Base-by-base conservation (phyloP, 1,140 invertebrate genomes). In the Metaphire vulgaris region DNA sequence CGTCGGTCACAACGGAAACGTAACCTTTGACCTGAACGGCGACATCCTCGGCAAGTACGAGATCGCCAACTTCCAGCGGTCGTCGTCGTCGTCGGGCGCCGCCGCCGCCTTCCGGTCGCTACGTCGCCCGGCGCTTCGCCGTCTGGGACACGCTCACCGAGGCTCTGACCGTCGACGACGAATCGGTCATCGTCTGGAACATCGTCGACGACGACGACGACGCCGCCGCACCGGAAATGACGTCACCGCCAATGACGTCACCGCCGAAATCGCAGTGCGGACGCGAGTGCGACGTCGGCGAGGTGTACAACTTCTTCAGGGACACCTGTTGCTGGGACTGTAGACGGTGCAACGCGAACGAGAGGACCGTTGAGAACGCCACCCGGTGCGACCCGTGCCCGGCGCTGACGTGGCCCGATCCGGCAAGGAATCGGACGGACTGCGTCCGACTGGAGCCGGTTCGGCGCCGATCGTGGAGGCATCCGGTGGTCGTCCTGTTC, bases 401-500 rank as follows among this genome's bases (percentile, higher is more conserved):
- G 12, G 6, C 16, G 26, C 79, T 79, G 64, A 74, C 68, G 69
- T 83, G 87, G 76, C 83, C 83, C 26, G 41, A 56, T 21, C 41
- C 41, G 41, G 80, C 87, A 21, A 79, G 83, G 1, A 83, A 87
- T 68, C 86, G 88, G 79, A 89, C 88, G 83, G 77, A 82, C 2
- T 90, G 89, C 87, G 77, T 83, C 71, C 6, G 21, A 56, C 82
- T 83, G 1, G 81, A 87, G 29, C 65, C 74, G 2, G 66, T 76
- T 1, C 65, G 69, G 0, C 34, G 72, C 56, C 31, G 77, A 1
- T 16, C 21, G 1, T 76, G 76, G 74, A 29, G 29, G 21, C 67
- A 79, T 33, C 65, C 75, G 28, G 86, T 88, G 75, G 83, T 86
- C 21, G 81, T 88, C 31, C 83, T 89, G 12, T 87, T 89, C 28